A percentile compares a stretch with the other conserved stretches of the same genome.
Evolutionary conservation across 2,888 invertebrate genomes (phyloP).

Genomic region (Amblyjoppa fuscipennis): DNA sequence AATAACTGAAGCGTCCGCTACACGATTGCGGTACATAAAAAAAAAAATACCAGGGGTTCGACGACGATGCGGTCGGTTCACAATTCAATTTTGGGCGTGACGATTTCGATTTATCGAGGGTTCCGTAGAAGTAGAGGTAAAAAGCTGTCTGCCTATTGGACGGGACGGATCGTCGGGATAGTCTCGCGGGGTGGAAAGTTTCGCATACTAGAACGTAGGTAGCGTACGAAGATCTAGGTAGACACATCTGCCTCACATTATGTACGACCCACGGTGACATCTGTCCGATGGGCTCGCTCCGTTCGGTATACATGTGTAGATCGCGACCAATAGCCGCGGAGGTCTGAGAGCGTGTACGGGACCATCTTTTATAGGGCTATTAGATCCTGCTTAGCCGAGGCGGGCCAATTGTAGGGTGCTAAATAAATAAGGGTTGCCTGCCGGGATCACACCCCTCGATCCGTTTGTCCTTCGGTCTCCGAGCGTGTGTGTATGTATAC

Average conservation of each 20-base stretch:
- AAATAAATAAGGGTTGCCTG: slow-evolving; percentile 83
- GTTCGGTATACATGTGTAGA: slow-evolving; percentile 30
- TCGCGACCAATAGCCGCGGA: slow-evolving; percentile 56
- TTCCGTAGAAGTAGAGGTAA: slow-evolving; percentile 67
- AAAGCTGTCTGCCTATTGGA: slow-evolving; percentile 41
- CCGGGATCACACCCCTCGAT: slow-evolving; percentile 67
- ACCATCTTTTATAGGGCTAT: slow-evolving; percentile 83
- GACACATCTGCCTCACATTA: slow-evolving; percentile 79
- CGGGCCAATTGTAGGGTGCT: slow-evolving; percentile 84
- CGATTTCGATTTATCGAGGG: slow-evolving; percentile 82
- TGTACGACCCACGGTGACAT: slow-evolving; percentile 76
- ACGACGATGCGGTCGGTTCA: slow-evolving; percentile 64
- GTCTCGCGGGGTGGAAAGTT: slow-evolving; percentile 16
- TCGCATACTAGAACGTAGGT: slow-evolving; percentile 62
- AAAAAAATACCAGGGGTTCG: slow-evolving; percentile 62
- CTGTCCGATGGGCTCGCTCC: slow-evolving; percentile 76
- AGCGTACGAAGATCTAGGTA: too few relatives aligned
- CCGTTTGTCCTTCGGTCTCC: slow-evolving; percentile 47
- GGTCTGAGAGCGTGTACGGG: slow-evolving; percentile 71
- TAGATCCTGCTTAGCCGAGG: slow-evolving; percentile 84
- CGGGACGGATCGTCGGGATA: slow-evolving; percentile 36
- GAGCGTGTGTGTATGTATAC: not conserved
- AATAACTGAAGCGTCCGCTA: slow-evolving; percentile 45
- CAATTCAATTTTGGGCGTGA: slow-evolving; percentile 82
- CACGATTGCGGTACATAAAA: slow-evolving; percentile 52